A percentile compares a stretch with the other conserved stretches of the same genome.
These are phyloP conservation scores for Cephalotes varians DNA, from an alignment of 2,888 invertebrate species.

Conservation along the genomic window DNA sequence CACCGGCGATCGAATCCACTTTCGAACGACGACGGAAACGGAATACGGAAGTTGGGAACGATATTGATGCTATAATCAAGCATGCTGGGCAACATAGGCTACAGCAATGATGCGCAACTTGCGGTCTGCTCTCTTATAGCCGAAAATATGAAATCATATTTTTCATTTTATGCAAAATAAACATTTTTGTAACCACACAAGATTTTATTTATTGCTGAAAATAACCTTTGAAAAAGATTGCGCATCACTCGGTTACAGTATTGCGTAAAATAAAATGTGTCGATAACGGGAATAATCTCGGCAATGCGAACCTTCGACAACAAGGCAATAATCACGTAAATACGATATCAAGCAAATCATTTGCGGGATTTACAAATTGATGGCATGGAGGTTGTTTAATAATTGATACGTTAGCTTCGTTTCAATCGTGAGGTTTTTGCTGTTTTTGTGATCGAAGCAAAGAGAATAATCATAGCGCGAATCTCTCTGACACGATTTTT, in stretches of 20 bases:
- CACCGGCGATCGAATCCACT: background rate
- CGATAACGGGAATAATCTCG: background rate
- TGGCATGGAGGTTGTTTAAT: background rate
- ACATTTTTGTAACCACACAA: too few species aligned
- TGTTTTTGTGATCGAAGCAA: background rate
- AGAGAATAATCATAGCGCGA: background rate
- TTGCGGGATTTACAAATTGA: background rate
- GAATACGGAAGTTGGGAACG: background rate
- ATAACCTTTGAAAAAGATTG: too few species aligned
- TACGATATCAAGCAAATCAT: background rate
- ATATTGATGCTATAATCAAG: slow-evolving; percentile 28
- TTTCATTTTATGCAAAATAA: too few species aligned
- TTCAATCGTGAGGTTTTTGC: background rate
- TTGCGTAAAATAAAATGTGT: slow-evolving; percentile 23
- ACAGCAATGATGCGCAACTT: too few species aligned
- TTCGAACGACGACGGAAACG: background rate
- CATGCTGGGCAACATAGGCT: background rate
- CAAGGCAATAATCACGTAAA: slow-evolving; percentile 18
- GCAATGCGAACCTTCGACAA: background rate
- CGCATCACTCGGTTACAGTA: too few species aligned
- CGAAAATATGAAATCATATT: too few species aligned
- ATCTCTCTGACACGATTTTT: background rate
- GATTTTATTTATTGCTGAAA: too few species aligned
- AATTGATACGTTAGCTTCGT: background rate
- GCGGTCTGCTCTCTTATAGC: too few species aligned